phyloP scores from a whole-genome alignment of 2,888 invertebrate species.

The Shargacucullia verbasci region DNA sequence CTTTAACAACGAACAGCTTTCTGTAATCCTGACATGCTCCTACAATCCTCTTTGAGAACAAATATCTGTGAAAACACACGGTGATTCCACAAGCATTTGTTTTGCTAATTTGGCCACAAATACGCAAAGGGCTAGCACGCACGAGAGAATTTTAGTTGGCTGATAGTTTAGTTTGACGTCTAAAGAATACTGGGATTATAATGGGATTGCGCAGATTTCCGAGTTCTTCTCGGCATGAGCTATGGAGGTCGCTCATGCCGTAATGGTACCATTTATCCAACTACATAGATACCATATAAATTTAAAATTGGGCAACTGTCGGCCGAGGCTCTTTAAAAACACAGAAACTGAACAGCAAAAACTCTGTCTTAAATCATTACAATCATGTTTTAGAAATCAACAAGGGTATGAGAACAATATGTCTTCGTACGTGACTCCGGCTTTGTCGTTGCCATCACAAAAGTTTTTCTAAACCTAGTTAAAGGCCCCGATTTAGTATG shows the following conservation, averaged over 20 bases:
- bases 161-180: too few species aligned
- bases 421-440: slow-evolving; percentile 36
- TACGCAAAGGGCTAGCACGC: too few species aligned
- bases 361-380: not conserved
- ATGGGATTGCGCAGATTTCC: too few species aligned
- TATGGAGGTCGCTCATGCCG: too few species aligned
- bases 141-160: too few species aligned
- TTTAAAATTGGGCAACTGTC: too few species aligned
- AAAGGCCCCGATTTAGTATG: slow-evolving; percentile 31
- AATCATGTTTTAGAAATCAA: slow-evolving; percentile 40
- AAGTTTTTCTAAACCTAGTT: slow-evolving; percentile 29
- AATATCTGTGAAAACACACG: slow-evolving; percentile 4
- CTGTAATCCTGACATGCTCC: not conserved
- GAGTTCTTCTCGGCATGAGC: too few species aligned
- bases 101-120: slow-evolving; percentile 13
- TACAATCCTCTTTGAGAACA: not conserved
- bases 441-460: slow-evolving; percentile 28
- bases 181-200: too few species aligned
- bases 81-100: not conserved
- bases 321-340: too few species aligned
- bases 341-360: slow-evolving; percentile 4
- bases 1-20: slow-evolving; percentile 4
- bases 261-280: too few species aligned
- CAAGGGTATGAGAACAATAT: slow-evolving; percentile 19
- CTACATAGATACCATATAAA: too few species aligned